Conservation (phyloP, 2,888 invertebrate genomes). For the Unio delphinus region DNA sequence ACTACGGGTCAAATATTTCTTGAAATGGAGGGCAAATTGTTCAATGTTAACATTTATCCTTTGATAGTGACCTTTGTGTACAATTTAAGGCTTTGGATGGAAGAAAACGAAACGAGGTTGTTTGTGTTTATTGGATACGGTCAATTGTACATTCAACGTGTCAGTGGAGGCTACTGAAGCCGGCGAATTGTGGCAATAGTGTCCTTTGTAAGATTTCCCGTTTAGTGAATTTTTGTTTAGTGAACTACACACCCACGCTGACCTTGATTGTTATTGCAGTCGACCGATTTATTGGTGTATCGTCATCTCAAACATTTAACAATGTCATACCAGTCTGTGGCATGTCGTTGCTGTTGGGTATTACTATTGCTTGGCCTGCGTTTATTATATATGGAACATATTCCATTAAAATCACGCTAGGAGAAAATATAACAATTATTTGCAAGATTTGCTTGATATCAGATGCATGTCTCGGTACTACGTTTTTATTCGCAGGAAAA, state of each 20-base stretch:
- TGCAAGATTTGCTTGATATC: too few relatives aligned
- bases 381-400: slow-evolving; percentile 32
- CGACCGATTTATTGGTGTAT: slow-evolving; percentile 27
- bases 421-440: too few relatives aligned
- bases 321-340: slow-evolving; percentile 23
- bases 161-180: slow-evolving; percentile 26
- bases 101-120: slow-evolving; percentile 27
- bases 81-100: slow-evolving; percentile 26
- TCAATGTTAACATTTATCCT: too few relatives aligned
- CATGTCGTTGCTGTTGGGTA: slow-evolving; percentile 16
- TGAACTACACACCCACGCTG: slow-evolving; percentile 29
- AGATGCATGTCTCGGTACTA: slow-evolving; percentile 11
- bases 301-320: slow-evolving; percentile 21
- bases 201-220: slow-evolving; percentile 28
- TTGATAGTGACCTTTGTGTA: slow-evolving; percentile 9
- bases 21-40: too few relatives aligned
- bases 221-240: slow-evolving; percentile 21
- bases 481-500: slow-evolving; percentile 31
- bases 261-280: slow-evolving; percentile 33
- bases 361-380: slow-evolving; percentile 25
- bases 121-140: slow-evolving; percentile 27
- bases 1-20: too few relatives aligned
- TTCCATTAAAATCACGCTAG: slow-evolving; percentile 9
- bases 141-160: slow-evolving; percentile 32
- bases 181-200: slow-evolving; percentile 20